phyloP scores from a whole-genome alignment of 2,797 vertebrate species.

The Megalops cyprinoides region DNA sequence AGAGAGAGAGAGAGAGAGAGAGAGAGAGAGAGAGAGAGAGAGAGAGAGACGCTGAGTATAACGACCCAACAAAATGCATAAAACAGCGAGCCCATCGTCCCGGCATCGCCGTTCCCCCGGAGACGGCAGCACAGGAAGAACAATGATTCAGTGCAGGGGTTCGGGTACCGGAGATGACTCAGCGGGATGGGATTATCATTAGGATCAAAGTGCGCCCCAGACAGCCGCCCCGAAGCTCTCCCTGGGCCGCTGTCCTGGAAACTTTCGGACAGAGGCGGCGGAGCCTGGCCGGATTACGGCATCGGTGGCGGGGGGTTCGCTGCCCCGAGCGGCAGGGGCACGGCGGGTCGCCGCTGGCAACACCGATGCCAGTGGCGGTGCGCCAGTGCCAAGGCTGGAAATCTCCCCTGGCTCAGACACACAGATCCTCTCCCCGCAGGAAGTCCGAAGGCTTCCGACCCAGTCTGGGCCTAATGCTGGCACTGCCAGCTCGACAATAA shows the following conservation, averaged over 20 bases:
- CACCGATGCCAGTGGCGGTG: neutral
- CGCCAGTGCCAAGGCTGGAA: slow-evolving; percentile 27
- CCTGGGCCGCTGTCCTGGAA: slow-evolving; percentile 41
- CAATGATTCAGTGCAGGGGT: slow-evolving; percentile 26
- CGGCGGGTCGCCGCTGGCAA: neutral
- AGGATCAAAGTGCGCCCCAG: slow-evolving; percentile 28
- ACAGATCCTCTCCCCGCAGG: slow-evolving; percentile 12
- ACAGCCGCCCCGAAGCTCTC: slow-evolving; percentile 9
- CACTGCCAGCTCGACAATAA: slow-evolving; percentile 15
- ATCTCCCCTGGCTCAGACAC: slow-evolving; percentile 27
- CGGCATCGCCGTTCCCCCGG: neutral
- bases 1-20: too few relatives aligned
- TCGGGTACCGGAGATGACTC: slow-evolving; percentile 23
- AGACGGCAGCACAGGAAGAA: slow-evolving; percentile 7
- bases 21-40: slow-evolving; percentile 46
- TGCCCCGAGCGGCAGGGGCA: slow-evolving; percentile 25
- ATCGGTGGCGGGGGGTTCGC: slow-evolving; percentile 11
- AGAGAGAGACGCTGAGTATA: slow-evolving; percentile 8
- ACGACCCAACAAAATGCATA: slow-evolving; percentile 23
- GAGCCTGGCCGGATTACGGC: slow-evolving; percentile 41
- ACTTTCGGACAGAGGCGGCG: slow-evolving; percentile 41
- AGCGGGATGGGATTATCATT: slow-evolving; percentile 49
- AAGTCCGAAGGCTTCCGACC: slow-evolving; percentile 32
- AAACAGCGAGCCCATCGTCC: slow-evolving; percentile 23
- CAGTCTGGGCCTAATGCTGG: slow-evolving; percentile 15